Evolutionary conservation across 2,797 vertebrate genomes (phyloP), one percentile per base, ranked within the genome.

Genomic region (Galago senegalensis): DNA sequence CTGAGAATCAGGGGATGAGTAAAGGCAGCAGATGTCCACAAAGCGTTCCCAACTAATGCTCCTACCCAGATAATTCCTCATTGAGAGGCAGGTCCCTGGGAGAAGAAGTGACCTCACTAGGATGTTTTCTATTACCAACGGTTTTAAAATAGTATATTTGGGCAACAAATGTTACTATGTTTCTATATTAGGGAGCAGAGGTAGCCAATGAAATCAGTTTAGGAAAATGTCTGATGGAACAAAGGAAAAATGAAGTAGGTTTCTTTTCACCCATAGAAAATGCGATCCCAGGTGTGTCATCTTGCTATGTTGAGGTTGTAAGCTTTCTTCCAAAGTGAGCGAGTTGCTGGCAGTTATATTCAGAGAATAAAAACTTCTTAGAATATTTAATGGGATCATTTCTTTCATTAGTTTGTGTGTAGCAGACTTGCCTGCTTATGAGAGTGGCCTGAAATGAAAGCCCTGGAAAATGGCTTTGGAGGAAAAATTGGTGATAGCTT

Each of bases 331-430:
- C 37, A 65, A 89, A 43, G 61, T 73, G 16, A 87, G 53, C 61
- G 58, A 88, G 46, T 82, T 80, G 10, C 53, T 43, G 76, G 17
- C 13, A 92, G 53, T 60, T 75, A 61, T 27, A 16, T 72, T 29
- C 27, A 72, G 43, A 63, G 69, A 82, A 81, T 75, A 75, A 86
- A 29, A 85, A 85, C 86, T 76, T 84, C 60, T 84, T 60, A 46
- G 23, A 63, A 49, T 20, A 67, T 20, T 93, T 60, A 79, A 58
- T 49, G 77, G 96, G 18, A 90, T 16, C 14, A 65, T 94, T 92
- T 80, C 20, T 97, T 94, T 63, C 25, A 49, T 90, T 92, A 90
- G 29, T 90, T 79, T 65, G 60, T 85, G 23, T 76, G 29, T 5
- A 58, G 31, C 9, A 53, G 17, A 40, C 70, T 90, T 93, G 27